Base-by-base conservation (phyloP, 2,797 vertebrate genomes). In the Rhinophrynus dorsalis region DNA sequence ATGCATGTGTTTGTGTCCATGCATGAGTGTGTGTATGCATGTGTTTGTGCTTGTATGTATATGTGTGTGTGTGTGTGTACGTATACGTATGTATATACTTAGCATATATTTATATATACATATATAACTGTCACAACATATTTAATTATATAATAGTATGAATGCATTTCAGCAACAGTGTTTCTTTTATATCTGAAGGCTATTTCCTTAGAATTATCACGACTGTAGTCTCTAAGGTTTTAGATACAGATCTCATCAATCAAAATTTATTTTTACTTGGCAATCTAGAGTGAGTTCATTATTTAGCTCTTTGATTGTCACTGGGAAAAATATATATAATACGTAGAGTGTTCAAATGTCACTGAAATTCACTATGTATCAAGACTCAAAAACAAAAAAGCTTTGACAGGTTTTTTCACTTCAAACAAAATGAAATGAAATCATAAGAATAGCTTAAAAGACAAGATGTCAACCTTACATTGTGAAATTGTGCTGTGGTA, bases 361-460 rank as follows among this genome's bases (percentile, higher is more conserved):
- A 13, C 32, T 3, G 15, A 21, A 57, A 57, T 10, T 7, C 4
- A 32, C 20, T 4, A 66, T 12, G n/a, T 4, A 30, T 33, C 56
- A 18, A 56, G 51, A 67, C 37, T n/a, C 1, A 17, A 32, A 32
- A 7, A 29, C 13, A 54, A 54, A 54, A 30, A 32, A 30, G 27
- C 15, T 29, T 15, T 18, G 17, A 30, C n/a, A 54, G 29, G 2
- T 5, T 12, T 32, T 3, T 55, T 30, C 44, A 40, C 50, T 55
- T 66, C 63, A 45, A 67, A 37, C 29, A 57, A 56, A 42, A 45
- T 20, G 26, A 33, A 35, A 67, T 67, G 40, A 67, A 56, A 56
- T 67, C 20, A 35, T 67, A 67, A 29, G 44, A 47, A 40, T 47
- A 40, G 38, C 55, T 57, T 42, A 33, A 66, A 66, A 66, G 63